Percentiles rank a stretch among this genome's conserved stretches.
Evolutionary conservation across 92 coral and sea anemone genomes (phyloP).

Genomic region (Siderastrea siderea): DNA sequence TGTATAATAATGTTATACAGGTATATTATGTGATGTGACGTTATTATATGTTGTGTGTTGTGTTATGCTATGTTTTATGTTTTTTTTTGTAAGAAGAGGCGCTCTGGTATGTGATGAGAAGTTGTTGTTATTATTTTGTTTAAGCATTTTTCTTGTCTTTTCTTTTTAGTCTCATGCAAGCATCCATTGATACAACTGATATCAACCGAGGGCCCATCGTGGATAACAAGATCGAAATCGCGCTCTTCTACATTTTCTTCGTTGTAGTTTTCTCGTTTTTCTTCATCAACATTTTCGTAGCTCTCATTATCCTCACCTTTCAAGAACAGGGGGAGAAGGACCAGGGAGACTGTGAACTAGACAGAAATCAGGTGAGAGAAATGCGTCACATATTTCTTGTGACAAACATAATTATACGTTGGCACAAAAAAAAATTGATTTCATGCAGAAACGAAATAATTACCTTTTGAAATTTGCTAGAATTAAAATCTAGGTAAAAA

Average conservation of each 20-base stretch:
- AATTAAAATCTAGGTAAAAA: no score
- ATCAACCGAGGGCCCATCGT: slow-evolving; percentile 94
- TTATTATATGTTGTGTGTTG: no score
- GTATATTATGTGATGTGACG: no score
- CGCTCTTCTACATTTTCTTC: slow-evolving; percentile 92
- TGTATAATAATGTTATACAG: no score
- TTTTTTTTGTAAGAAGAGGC: neutral
- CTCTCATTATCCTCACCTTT: slow-evolving; percentile 97
- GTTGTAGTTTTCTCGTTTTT: slow-evolving; percentile 98
- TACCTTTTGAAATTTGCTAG: no score
- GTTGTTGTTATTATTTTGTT: no score
- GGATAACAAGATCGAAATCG: slow-evolving; percentile 93
- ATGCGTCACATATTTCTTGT: neutral
- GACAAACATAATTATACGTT: neutral
- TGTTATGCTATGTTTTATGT: no score
- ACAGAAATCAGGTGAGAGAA: slow-evolving; percentile 90
- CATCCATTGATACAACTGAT: slow-evolving; percentile 94
- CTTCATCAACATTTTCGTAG: slow-evolving; percentile 98
- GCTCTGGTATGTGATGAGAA: neutral
- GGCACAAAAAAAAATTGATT: no score
- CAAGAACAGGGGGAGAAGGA: slow-evolving; percentile 99
- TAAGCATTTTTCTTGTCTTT: neutral
- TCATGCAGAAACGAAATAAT: no score
- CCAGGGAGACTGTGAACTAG: slow-evolving; percentile 98
- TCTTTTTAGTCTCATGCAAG: slow-evolving; percentile 90